Conservation (phyloP, 1,140 invertebrate genomes). For the Halesus radiatus region DNA sequence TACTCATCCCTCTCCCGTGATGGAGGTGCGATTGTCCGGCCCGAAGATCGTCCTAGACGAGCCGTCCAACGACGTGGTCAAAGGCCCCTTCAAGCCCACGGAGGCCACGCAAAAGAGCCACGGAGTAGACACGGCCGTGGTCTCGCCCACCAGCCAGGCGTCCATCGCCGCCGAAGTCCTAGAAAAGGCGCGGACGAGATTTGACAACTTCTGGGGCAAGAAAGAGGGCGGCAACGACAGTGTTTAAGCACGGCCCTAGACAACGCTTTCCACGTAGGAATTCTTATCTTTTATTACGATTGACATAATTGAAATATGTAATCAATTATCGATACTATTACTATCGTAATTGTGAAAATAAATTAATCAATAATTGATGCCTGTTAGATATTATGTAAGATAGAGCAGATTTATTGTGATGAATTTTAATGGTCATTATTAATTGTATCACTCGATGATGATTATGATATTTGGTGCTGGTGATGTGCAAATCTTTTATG, state of each 20-base stretch:
- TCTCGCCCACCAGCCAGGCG: constrained; percentile 60
- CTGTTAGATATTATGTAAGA: constrained; percentile 54
- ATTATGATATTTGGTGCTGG: constrained; percentile 13
- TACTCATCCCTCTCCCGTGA: constrained; percentile 64
- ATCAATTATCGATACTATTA: neutral
- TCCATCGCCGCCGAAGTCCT: constrained; percentile 80
- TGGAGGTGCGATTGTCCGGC: constrained; percentile 55
- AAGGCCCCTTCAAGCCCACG: constrained; percentile 60
- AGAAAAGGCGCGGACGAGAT: constrained; percentile 85
- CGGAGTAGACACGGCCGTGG: constrained; percentile 67
- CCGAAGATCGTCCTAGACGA: constrained; percentile 60
- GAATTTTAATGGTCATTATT: constrained; percentile 14
- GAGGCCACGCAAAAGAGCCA: constrained; percentile 68
- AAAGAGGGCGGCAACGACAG: constrained; percentile 66
- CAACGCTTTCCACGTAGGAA: constrained; percentile 51
- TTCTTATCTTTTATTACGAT: constrained; percentile 10
- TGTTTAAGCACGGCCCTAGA: constrained; percentile 60
- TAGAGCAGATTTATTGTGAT: constrained; percentile 46
- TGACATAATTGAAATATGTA: neutral
- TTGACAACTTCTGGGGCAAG: constrained; percentile 89
- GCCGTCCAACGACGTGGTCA: constrained; percentile 62
- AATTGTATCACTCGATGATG: constrained; percentile 24
- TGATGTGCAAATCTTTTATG: constrained; percentile 31
- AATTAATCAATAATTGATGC: constrained; percentile 29
- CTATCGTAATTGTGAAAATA: constrained; percentile 16